Evolutionary conservation across 2,113 vertebrate species (phyloP).

Genomic region (Ceyx melanurus): DNA sequence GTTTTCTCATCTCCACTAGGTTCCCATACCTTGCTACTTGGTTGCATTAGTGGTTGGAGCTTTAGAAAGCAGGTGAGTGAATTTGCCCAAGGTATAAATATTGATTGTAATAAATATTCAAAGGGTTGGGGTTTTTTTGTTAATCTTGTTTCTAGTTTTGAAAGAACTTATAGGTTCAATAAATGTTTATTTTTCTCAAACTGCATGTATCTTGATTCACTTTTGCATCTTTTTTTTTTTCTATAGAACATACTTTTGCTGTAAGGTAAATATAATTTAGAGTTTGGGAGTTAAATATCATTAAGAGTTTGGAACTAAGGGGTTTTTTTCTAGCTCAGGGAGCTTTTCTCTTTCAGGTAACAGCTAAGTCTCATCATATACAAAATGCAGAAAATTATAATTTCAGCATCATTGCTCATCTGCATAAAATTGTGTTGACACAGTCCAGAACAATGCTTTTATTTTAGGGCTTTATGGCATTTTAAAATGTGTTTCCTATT

Average conservation of each 20-base stretch:
- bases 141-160: background rate
- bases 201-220: background rate
- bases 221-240: background rate
- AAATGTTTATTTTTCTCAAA: background rate
- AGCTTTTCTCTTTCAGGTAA: background rate
- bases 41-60: conserved; percentile 93
- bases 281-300: background rate
- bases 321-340: background rate
- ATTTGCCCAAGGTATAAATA: background rate
- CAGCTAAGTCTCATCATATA: background rate
- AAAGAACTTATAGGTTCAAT: background rate
- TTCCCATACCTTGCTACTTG: conserved; percentile 93
- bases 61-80: conserved; percentile 91
- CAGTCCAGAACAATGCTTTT: background rate
- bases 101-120: background rate
- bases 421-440: background rate
- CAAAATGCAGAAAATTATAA: background rate
- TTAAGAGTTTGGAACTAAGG: background rate
- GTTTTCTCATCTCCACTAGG: conserved; percentile 70
- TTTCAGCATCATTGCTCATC: background rate
- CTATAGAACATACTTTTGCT: background rate
- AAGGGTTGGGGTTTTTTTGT: background rate
- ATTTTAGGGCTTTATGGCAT: background rate
- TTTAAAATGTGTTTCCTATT: background rate
- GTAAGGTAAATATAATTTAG: background rate